phyloP scores from a whole-genome alignment of 2,888 invertebrate genomes.

The Meta bourneti region DNA sequence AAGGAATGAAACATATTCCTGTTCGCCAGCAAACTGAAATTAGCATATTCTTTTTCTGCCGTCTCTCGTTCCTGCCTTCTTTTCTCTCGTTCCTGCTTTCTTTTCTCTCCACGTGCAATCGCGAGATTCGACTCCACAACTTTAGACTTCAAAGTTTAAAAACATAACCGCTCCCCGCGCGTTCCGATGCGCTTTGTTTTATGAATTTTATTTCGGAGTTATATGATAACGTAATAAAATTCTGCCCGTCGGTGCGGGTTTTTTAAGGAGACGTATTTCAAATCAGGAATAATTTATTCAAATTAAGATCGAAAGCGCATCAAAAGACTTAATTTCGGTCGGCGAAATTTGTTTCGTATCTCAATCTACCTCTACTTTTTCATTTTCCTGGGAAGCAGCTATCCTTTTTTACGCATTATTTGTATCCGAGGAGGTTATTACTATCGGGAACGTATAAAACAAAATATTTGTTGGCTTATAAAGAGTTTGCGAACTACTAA shows the following conservation, averaged over 20 bases:
- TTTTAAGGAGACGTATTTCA: constrained; percentile 1
- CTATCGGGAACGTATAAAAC: constrained; percentile 7
- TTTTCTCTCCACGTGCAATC: not conserved
- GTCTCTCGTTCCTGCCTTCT: not conserved
- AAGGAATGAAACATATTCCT: constrained; percentile 15
- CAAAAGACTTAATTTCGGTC: constrained; percentile 50
- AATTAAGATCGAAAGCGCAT: constrained; percentile 57
- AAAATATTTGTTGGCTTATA: constrained; percentile 28
- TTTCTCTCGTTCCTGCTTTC: not conserved
- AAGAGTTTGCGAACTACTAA: constrained; percentile 9
- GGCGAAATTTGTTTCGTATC: constrained; percentile 12
- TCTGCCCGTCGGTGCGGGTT: constrained; percentile 4
- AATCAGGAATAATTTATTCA: constrained; percentile 71
- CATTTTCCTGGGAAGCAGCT: not conserved
- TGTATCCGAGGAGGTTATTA: constrained; percentile 17
- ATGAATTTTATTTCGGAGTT: constrained; percentile 50
- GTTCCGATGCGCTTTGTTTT: constrained; percentile 35
- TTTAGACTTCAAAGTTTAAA: constrained; percentile 52
- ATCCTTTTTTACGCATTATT: constrained; percentile 21
- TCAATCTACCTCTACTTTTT: not conserved
- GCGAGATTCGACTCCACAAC: constrained; percentile 21
- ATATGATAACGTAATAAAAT: constrained; percentile 56
- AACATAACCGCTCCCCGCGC: constrained; percentile 25
- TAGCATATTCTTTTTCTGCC: constrained; percentile 36
- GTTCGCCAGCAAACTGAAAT: constrained; percentile 31